Base-by-base conservation (phyloP, 2,888 invertebrate genomes). In the Laspeyria flexula region DNA sequence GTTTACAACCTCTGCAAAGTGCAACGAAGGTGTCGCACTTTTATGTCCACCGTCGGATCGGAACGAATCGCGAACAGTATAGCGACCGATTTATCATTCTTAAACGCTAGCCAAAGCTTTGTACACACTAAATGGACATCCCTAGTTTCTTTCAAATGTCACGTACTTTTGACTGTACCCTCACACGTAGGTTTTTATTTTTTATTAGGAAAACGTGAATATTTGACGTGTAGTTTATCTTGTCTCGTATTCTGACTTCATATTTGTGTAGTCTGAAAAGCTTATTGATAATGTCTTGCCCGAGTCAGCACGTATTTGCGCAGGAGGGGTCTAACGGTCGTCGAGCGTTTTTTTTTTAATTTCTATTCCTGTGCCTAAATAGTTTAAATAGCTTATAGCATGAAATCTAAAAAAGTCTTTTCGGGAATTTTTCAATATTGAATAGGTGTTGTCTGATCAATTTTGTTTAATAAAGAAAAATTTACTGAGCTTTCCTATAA, bases 1-100 rank as follows among this genome's bases (percentile, higher is more conserved):
- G 56, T 67, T 60, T 54, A 49, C 60, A 58, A 71, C 65, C 66
- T 73, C 75, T 75, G 68, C 58, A 16, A 40, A 57, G 54, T 34
- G 46, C 33, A 43, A 43, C 60, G 34, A 48, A 85, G 86, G 83
- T 86, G 85, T 83, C 80, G 78, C 75, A 82, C 86, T 82, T 89
- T 90, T 88, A 83, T 85, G 64, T 76, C 74, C 71, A 67, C 76
- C 75, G 73, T 75, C 70, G 80, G 80, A 69, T 77, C 80, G 90
- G 92, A 92, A 92, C 91, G 91, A 91, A 92, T 91, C 75, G 86
- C 65, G 75, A 65, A 80, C 81, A 83, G 81, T 89, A 90, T 79
- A 73, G 59, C 60, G 61, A 65, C 72, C 90, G 87, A 92, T 92
- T 89, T 88, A 90, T 92, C 92, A 92, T 91, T 83, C 88, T 89